Conservation (phyloP, 2,888 invertebrate genomes). For the Nomada fabriciana region DNA sequence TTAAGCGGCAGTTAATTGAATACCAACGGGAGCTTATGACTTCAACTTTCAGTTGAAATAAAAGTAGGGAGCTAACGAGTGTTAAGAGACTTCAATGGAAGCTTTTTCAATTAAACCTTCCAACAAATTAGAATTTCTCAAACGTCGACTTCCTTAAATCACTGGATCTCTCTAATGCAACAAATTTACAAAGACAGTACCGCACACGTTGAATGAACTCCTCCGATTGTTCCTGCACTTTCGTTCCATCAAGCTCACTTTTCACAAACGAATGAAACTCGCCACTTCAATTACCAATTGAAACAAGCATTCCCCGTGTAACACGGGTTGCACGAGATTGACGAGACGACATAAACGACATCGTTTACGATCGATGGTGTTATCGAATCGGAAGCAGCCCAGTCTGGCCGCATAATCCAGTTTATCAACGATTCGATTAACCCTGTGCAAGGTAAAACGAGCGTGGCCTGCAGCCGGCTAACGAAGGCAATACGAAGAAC, state of each 20-base stretch:
- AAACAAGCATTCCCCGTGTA: too few relatives aligned
- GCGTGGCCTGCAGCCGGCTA: slow-evolving; percentile 60
- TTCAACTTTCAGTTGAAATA: not conserved
- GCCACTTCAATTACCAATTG: too few relatives aligned
- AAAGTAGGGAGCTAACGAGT: slow-evolving; percentile 1
- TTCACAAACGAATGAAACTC: too few relatives aligned
- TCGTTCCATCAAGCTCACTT: too few relatives aligned
- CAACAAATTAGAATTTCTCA: not conserved
- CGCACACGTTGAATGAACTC: too few relatives aligned
- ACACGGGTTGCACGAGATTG: too few relatives aligned
- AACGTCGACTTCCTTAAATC: not conserved
- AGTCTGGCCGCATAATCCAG: slow-evolving; percentile 67
- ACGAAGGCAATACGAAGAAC: slow-evolving; percentile 58
- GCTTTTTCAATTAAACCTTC: not conserved
- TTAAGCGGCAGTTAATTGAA: slow-evolving; percentile 24
- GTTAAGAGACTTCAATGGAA: not conserved
- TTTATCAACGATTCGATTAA: slow-evolving; percentile 69
- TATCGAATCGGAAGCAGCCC: slow-evolving; percentile 63
- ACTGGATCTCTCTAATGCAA: not conserved
- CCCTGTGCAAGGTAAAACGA: slow-evolving; percentile 65
- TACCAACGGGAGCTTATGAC: slow-evolving; percentile 24
- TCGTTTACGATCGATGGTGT: slow-evolving; percentile 56
- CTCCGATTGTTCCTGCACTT: too few relatives aligned
- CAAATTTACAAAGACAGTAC: too few relatives aligned
- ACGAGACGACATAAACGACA: slow-evolving; percentile 33